Conservation (phyloP, 2,888 invertebrate genomes). For the Ormyrus nitidulus region DNA sequence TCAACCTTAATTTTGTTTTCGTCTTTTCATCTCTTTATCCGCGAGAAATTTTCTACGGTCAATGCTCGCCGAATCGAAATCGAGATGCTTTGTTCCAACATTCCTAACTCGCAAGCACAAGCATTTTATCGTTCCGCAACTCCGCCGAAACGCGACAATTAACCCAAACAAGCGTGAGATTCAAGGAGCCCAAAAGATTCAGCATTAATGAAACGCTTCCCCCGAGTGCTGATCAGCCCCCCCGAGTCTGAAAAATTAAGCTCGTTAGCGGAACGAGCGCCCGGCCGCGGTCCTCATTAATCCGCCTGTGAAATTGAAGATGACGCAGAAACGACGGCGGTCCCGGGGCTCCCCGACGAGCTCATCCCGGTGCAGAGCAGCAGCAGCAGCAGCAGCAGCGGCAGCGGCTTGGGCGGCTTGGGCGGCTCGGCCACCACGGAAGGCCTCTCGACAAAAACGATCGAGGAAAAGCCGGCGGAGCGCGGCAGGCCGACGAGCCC, state of each 20-base stretch:
- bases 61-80: too few species aligned
- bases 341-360: constrained; percentile 47
- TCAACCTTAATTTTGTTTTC: constrained; percentile 21
- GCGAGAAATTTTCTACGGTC: not conserved
- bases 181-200: too few species aligned
- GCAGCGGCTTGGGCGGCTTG: not conserved
- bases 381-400: not conserved
- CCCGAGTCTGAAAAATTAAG: too few species aligned
- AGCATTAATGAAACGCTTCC: too few species aligned
- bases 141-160: too few species aligned
- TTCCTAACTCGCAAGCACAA: too few species aligned
- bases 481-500: constrained; percentile 29
- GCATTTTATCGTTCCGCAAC: too few species aligned
- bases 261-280: too few species aligned
- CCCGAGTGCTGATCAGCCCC: too few species aligned
- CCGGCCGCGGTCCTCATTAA: too few species aligned
- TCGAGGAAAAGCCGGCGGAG: constrained; percentile 14
- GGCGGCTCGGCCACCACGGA: constrained; percentile 11
- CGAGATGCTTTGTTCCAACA: too few species aligned
- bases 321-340: constrained; percentile 35
- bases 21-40: constrained; percentile 1
- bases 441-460: constrained; percentile 36
- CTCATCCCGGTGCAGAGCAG: constrained; percentile 23
- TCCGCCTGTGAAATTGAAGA: constrained; percentile 2
- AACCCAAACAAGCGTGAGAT: too few species aligned